Percentiles rank a stretch among this genome's conserved stretches.
Evolutionary conservation across 2,888 invertebrate genomes (phyloP).

Genomic region (Ashinkailepas kermadecensis): DNA sequence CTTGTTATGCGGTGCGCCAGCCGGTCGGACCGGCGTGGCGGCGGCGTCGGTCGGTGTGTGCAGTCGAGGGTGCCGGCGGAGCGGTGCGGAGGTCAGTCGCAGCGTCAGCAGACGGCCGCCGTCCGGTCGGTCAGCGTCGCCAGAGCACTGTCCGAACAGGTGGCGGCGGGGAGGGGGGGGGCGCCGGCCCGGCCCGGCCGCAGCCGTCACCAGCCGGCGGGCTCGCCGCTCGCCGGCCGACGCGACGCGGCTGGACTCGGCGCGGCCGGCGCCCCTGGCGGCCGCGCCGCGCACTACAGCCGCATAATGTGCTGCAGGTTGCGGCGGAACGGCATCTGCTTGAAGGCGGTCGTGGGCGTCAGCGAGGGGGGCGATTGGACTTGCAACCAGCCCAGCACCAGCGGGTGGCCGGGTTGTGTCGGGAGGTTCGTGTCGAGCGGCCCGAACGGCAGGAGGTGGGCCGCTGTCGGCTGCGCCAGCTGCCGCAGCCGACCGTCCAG

Average conservation of each 20-base stretch:
- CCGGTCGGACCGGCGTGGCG: not conserved
- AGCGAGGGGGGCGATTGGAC: not conserved
- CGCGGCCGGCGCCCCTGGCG: not conserved
- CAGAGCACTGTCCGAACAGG: no score
- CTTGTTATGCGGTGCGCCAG: no score
- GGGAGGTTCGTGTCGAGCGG: not conserved
- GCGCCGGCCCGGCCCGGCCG: no score
- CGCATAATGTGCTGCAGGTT: conserved; percentile 22
- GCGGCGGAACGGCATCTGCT: conserved; percentile 16
- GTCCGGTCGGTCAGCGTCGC: not conserved
- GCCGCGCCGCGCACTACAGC: not conserved
- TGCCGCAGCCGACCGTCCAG: not conserved
- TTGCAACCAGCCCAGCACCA: conserved; percentile 23
- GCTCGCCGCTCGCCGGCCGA: no score
- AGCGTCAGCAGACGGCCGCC: not conserved
- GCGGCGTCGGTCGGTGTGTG: not conserved
- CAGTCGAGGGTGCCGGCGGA: not conserved
- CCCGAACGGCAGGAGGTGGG: not conserved
- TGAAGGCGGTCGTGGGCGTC: not conserved
- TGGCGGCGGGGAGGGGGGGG: no score
- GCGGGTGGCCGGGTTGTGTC: not conserved
- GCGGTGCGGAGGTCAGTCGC: not conserved
- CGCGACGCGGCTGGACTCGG: not conserved
- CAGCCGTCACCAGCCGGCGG: no score
- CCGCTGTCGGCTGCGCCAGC: not conserved